Evolutionary conservation across 1,140 invertebrate genomes (phyloP), one percentile per base, ranked within the genome.

Genomic region (Schlechtendalia chinensis): DNA sequence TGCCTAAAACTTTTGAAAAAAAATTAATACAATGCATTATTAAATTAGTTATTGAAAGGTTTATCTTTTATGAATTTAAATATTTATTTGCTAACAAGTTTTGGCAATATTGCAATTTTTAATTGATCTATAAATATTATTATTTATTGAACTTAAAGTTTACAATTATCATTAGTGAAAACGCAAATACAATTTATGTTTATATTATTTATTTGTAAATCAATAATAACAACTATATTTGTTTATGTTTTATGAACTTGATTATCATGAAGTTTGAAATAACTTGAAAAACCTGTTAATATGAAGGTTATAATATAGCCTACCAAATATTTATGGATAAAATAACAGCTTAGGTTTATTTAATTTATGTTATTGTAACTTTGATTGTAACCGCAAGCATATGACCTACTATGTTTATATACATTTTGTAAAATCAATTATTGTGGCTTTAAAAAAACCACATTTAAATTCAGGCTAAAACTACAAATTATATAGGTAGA

Each of bases 211-310:
- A 29, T 61, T 61, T 29, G 16, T 29, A 29, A 17, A 61, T 1
- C 19, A 32, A 63, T 32, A 63, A 63, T 61, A 32, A 63, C 59
- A 53, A 54, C 71, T 54, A 54, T 56, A 58, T 58, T 58, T 75
- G 17, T 58, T 24, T 32, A 58, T 75, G 17, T 58, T 24, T 32
- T 75, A 58, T 39, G n/a, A 45, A 75, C 45, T 80, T 59, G 58
- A 50, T 80, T 77, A n/a, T 77, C n/a, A 39, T 80, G 19, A 58
- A 47, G 16, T 50, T 27, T 27, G 17, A 54, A 54, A 29, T 54
- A 72, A 29, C 47, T 72, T n/a, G 24, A 24, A 54, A 24, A 72
- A 72, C 69, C 69, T 72, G 69, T 72, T 72, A 54, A 54, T 8
- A 32, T 29, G 47, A 72, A 72, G 69, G 69, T 54, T 39, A 39